Evolutionary conservation across 1,140 invertebrate species (phyloP).

Genomic region (Drosophila nebulosa): DNA sequence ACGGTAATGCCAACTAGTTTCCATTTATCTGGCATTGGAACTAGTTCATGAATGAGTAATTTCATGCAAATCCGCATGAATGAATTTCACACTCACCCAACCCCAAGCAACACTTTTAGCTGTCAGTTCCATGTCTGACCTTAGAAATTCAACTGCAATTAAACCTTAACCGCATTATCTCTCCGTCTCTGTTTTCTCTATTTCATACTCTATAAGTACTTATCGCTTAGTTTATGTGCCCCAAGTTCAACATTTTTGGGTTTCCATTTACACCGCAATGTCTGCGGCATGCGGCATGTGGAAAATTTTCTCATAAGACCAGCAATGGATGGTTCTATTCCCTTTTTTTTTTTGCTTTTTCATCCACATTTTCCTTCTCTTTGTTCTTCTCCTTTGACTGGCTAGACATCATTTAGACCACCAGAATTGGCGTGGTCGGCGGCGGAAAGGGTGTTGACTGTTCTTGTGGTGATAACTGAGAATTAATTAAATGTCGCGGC

Average conservation of each 20-base stretch:
- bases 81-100: neutral
- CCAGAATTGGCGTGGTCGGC: neutral
- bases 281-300: constrained; percentile 72
- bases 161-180: constrained; percentile 62
- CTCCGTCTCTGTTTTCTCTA: neutral
- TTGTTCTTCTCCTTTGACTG: constrained; percentile 21
- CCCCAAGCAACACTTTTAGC: neutral
- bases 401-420: constrained; percentile 55
- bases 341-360: constrained; percentile 20
- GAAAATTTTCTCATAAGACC: constrained; percentile 55
- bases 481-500: constrained; percentile 66
- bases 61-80: neutral
- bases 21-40: neutral
- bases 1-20: neutral
- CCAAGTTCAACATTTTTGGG: constrained; percentile 45
- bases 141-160: constrained; percentile 57
- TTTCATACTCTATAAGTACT: constrained; percentile 11
- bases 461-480: constrained; percentile 55
- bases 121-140: constrained; percentile 21
- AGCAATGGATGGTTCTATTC: constrained; percentile 19
- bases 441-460: constrained; percentile 46
- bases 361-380: neutral
- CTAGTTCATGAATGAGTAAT: constrained; percentile 7
- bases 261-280: constrained; percentile 37
- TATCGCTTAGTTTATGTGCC: constrained; percentile 42